Base-by-base conservation (phyloP, 2,888 invertebrate species). In the Lottia scabra region DNA sequence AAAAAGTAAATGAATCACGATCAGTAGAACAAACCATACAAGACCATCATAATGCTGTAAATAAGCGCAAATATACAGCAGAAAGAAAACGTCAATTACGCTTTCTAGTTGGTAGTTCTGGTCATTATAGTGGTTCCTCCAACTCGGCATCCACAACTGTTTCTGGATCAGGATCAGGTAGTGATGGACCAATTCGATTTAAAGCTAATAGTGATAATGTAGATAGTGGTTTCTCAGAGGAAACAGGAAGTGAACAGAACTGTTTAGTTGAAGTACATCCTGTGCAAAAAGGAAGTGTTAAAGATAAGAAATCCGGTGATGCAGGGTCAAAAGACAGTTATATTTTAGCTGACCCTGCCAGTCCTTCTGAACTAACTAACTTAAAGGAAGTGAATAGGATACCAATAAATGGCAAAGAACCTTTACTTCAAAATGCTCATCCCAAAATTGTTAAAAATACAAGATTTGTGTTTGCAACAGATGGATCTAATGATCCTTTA, bases 61-160 rank as follows among this genome's bases (percentile, higher is more conserved):
- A 85, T 67, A 75, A 82, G 48, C 77, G 75, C 23, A 83, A 83
- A 68, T 85, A 81, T 66, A 85, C 83, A 8, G 71, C 69, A 16
- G 82, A 85, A 67, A 73, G 82, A 65, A 83, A 81, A 66, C 74
- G 78, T 12, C 77, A 82, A 16, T 75, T 85, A 15, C 82, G 82
- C 13, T 74, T 72, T 12, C 73, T 85, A 23, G 75, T 85, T 1
- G 82, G 82, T 10, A 83, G 82, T 65, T 81, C 81, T 23, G 67
- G 72, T 45, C 64, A 75, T 16, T 68, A 67, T 19, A 67, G 70
- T 38, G 68, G 56, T 30, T 38, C 63, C 19, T 70, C 71, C 8
- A 64, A 19, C 56, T 23, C 56, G 5, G 56, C 19, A 12, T 56
- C 46, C 1, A 62, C 30, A 38, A 45, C 63, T 63, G 62, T 65